Conservation (phyloP, 2,113 vertebrate species). For the Apistogramma diplotaenia region DNA sequence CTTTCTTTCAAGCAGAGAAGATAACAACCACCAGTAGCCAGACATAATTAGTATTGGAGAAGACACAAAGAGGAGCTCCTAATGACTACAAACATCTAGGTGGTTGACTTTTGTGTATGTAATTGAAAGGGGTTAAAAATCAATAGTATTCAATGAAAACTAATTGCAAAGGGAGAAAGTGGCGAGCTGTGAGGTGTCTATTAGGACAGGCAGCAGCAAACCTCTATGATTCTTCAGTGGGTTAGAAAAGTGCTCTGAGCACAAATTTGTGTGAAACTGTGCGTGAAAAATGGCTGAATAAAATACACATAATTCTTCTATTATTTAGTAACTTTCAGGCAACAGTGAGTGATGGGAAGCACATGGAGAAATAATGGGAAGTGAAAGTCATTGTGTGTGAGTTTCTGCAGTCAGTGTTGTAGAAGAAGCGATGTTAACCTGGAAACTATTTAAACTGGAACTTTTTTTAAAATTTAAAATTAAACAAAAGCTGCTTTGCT, state of each 20-base stretch:
- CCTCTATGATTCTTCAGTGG: slow-evolving; percentile 61
- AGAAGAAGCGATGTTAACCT: neutral
- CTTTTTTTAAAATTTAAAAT: neutral
- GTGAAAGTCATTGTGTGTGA: slow-evolving; percentile 13
- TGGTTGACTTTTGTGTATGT: slow-evolving; percentile 74
- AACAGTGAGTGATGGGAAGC: slow-evolving; percentile 59
- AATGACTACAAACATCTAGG: slow-evolving; percentile 79
- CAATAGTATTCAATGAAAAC: slow-evolving; percentile 81
- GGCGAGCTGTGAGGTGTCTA: slow-evolving; percentile 59
- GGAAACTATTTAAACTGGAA: neutral
- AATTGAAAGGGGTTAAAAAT: slow-evolving; percentile 76
- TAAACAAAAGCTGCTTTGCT: neutral
- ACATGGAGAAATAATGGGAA: slow-evolving; percentile 20
- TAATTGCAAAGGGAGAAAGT: slow-evolving; percentile 71
- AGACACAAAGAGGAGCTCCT: slow-evolving; percentile 77
- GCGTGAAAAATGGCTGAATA: slow-evolving; percentile 74
- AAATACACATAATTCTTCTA: slow-evolving; percentile 75
- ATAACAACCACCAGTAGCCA: slow-evolving; percentile 67
- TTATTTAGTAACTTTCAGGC: slow-evolving; percentile 77
- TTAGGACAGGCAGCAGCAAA: slow-evolving; percentile 55
- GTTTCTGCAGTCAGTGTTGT: neutral
- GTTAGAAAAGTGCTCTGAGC: slow-evolving; percentile 73
- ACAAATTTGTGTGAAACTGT: slow-evolving; percentile 78
- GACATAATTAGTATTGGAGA: slow-evolving; percentile 80
- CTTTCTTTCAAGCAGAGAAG: slow-evolving; percentile 43